These are phyloP conservation scores for Phaenicophaeus curvirostris DNA, from an alignment of 2,797 vertebrate species.

Conservation along the genomic window DNA sequence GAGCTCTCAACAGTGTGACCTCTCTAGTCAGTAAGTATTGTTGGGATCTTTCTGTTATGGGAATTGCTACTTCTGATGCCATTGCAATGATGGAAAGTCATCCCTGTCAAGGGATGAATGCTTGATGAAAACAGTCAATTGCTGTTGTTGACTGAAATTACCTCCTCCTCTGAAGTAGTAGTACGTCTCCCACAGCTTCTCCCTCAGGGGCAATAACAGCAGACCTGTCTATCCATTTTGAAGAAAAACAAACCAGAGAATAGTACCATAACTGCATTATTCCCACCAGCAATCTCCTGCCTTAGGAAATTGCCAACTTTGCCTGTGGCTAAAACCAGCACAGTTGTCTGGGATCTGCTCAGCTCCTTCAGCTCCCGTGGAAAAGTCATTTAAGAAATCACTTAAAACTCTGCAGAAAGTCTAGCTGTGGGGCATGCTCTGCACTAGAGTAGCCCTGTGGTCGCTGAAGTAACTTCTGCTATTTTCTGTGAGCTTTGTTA, in stretches of 20 bases:
- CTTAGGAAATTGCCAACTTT: neutral
- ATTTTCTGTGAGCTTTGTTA: neutral
- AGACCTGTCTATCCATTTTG: neutral
- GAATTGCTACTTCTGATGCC: neutral
- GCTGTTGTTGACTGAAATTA: neutral
- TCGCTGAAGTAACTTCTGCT: neutral
- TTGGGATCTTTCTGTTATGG: neutral
- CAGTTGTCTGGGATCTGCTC: neutral
- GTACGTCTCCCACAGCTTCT: neutral
- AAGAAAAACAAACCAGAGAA: neutral
- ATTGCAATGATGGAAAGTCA: neutral
- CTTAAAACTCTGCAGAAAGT: neutral
- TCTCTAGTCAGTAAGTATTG: neutral
- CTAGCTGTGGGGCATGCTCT: fast-evolving
- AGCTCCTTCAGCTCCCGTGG: neutral
- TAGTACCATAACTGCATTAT: neutral
- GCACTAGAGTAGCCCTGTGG: neutral
- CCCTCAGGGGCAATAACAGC: neutral
- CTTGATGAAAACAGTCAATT: neutral
- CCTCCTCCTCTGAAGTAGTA: neutral
- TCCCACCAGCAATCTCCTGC: neutral
- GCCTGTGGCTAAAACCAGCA: neutral
- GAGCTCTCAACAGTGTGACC: fast-evolving
- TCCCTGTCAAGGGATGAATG: fast-evolving
- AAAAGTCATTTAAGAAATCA: neutral